phyloP scores from a whole-genome alignment of 30 jellyfish, hydroid and myxozoan genomes.

The Chrysaora quinquecirrha region DNA sequence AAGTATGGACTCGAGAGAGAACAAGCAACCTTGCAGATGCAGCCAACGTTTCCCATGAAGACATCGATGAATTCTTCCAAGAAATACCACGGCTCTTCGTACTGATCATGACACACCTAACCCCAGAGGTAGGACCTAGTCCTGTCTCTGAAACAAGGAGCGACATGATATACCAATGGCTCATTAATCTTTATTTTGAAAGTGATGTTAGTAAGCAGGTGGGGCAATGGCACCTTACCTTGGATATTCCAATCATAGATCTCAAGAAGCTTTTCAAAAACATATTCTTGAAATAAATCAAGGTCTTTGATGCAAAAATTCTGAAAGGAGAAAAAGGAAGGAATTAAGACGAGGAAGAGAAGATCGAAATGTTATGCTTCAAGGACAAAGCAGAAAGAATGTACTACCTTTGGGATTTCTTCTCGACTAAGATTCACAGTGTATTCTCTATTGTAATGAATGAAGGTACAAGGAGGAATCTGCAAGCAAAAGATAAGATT shows the following conservation, averaged over 20 bases:
- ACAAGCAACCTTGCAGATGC: no score
- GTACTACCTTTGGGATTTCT: background rate
- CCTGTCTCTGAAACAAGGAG: no score
- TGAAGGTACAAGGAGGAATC: conserved; percentile 7
- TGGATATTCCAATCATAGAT: conserved; percentile 36
- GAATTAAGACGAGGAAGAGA: background rate
- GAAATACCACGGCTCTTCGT: no score
- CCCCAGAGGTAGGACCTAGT: no score
- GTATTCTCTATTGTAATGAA: conserved; percentile 2
- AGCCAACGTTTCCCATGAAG: no score
- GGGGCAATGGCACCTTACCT: no score
- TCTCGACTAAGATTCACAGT: background rate
- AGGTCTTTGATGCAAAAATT: conserved; percentile 56
- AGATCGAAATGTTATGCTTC: background rate
- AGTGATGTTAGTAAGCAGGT: no score
- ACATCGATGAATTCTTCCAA: no score
- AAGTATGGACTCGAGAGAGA: no score
- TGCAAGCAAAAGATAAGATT: background rate
- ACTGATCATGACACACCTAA: no score
- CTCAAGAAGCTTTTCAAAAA: conserved; percentile 49
- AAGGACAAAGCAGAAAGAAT: background rate
- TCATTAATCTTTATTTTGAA: no score
- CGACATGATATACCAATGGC: no score
- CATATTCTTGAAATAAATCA: conserved; percentile 42
- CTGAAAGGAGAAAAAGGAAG: background rate